Evolutionary conservation across 2,888 invertebrate genomes (phyloP).

Genomic region (Molanna angustata): DNA sequence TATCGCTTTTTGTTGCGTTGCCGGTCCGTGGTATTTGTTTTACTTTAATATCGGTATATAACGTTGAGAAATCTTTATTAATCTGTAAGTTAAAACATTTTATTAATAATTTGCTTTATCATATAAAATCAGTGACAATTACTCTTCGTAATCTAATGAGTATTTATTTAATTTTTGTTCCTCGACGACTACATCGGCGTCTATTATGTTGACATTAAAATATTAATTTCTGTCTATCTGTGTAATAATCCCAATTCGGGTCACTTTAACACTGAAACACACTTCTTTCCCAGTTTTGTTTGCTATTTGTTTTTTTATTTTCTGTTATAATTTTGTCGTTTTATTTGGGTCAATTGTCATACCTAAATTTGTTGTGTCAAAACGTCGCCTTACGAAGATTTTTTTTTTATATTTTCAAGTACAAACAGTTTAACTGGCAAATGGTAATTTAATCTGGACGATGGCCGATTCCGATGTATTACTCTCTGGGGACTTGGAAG

Average conservation of each 20-base stretch:
- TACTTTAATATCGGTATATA: too few relatives aligned
- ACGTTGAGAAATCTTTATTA: constrained; percentile 18
- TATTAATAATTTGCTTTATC: neutral
- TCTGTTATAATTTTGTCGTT: too few relatives aligned
- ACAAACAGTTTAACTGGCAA: constrained; percentile 16
- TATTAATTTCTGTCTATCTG: too few relatives aligned
- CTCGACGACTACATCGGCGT: constrained; percentile 5
- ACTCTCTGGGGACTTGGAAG: constrained; percentile 49
- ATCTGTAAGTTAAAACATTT: constrained; percentile 15
- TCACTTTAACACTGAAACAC: too few relatives aligned
- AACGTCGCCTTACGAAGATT: constrained; percentile 6
- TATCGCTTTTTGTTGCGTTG: too few relatives aligned
- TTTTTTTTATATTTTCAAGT: constrained; percentile 21
- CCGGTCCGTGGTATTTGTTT: too few relatives aligned
- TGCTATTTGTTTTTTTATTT: too few relatives aligned
- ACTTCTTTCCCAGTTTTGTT: too few relatives aligned
- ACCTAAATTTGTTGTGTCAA: constrained; percentile 1
- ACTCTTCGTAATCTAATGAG: neutral
- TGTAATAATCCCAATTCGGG: too few relatives aligned
- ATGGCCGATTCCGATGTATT: constrained; percentile 50
- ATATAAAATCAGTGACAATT: neutral
- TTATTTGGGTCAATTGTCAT: too few relatives aligned
- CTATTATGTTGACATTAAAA: constrained; percentile 19
- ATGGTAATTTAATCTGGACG: constrained; percentile 21
- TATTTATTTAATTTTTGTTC: constrained; percentile 7